Percentiles rank a stretch among this genome's conserved stretches.
Conservation (phyloP, 2,113 vertebrate genomes). For the Myiozetetes cayanensis region DNA sequence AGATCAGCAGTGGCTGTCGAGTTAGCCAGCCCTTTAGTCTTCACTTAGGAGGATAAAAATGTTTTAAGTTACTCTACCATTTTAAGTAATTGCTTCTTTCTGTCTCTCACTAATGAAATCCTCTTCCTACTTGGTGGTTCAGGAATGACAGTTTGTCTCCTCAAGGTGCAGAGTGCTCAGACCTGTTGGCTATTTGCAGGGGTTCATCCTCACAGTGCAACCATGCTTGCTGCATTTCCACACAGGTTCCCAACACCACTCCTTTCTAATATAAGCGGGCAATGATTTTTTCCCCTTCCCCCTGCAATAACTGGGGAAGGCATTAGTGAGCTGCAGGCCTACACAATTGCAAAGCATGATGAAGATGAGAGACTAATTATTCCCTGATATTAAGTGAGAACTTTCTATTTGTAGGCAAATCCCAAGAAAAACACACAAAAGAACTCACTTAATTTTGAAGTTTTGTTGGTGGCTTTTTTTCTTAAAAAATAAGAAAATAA, state of each 20-base stretch:
- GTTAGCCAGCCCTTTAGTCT: neutral
- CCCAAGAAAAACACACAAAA: neutral
- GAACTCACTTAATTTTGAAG: conserved; percentile 22
- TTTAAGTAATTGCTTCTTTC: neutral
- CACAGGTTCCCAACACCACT: neutral
- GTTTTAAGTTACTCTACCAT: neutral
- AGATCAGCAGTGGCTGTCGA: neutral
- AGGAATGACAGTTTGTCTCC: neutral
- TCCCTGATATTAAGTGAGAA: neutral
- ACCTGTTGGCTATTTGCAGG: neutral
- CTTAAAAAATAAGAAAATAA: conserved; percentile 15
- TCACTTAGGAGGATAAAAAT: neutral
- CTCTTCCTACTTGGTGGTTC: neutral
- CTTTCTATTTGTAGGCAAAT: neutral
- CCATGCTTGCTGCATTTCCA: neutral
- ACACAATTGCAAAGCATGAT: neutral
- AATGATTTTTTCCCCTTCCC: neutral
- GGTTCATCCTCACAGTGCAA: neutral
- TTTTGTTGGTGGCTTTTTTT: neutral
- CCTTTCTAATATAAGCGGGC: neutral
- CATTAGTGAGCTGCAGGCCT: neutral
- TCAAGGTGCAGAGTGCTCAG: neutral
- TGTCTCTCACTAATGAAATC: neutral
- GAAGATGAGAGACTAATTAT: neutral
- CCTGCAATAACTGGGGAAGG: neutral